Evolutionary conservation across 2,113 vertebrate species (phyloP), one percentile per base, ranked within the genome.

Genomic region (Cyanoramphus novaezelandiae): DNA sequence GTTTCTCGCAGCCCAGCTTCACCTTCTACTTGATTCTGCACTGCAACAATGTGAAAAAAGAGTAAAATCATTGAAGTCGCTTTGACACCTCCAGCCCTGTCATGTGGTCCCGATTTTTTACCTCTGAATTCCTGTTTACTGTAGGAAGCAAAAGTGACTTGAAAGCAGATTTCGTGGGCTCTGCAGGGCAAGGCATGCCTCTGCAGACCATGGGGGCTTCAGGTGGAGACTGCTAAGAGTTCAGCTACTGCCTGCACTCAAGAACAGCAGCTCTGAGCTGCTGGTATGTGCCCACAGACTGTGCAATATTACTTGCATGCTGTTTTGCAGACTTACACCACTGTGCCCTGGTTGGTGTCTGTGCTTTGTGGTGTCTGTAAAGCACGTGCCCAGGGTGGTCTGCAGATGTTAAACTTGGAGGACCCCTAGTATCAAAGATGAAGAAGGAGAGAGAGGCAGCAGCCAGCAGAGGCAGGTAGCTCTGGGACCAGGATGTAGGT

Each of bases 371-470:
- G 57, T 59, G 24, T 59, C 57, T 59, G 33, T 44, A 24, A 44
- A 75, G 37, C 47, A 10, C 0, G 0, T 18, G 57, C 59, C 4
- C 29, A 11, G n/a, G 13, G 50, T 33, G 39, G 17, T 46, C 13
- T 35, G 62, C 11, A 20, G 2, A 11, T 7, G 59, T 8, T 57
- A 9, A 23, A 14, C 35, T 35, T 19, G 43, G 31, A 53, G 76
- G 44, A 33, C 41, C 16, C 14, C 12, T 11, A 6, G 46, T 25
- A 74, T 12, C 39, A 7, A 67, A 8, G 33, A 10, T 3, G 8
- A n/a, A 57, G 89, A 4, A 35, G 68, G 41, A 50, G 53, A 7
- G 60, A 33, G 39, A 52, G 67, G 41, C 68, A 49, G 37, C 60
- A 72, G 53, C 37, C 20, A 27, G 1, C 2, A 3, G 55, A 28